Conservation (phyloP, 2,888 invertebrate genomes). For the Epinotia ramella region DNA sequence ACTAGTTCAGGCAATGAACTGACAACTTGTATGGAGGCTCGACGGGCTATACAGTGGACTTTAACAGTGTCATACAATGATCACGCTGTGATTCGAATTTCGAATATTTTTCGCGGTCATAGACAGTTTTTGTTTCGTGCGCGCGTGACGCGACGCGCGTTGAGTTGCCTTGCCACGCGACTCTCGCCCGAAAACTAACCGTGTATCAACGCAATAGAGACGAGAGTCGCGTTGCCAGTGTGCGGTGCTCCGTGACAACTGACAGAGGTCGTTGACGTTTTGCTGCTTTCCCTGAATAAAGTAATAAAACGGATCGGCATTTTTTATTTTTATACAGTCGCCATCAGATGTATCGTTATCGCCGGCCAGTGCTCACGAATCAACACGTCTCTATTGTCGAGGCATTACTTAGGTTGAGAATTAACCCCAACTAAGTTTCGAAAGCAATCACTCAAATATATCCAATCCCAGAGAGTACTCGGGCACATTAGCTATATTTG, state of each 20-base stretch:
- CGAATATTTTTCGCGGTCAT: conserved; percentile 41
- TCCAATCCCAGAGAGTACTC: too few species aligned
- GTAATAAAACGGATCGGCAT: neutral
- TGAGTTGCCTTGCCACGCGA: conserved; percentile 35
- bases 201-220: neutral
- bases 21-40: too few species aligned
- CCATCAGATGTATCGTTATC: too few species aligned
- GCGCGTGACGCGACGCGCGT: conserved; percentile 45
- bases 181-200: neutral
- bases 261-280: conserved; percentile 15
- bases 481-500: too few species aligned
- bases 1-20: too few species aligned
- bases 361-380: too few species aligned
- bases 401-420: neutral
- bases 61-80: conserved; percentile 60
- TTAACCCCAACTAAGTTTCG: too few species aligned
- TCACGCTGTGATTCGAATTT: conserved; percentile 49
- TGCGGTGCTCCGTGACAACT: conserved; percentile 34
- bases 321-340: too few species aligned
- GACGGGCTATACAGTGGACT: conserved; percentile 79
- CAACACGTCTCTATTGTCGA: too few species aligned
- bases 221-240: neutral
- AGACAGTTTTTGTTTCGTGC: conserved; percentile 45
- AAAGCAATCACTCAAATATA: too few species aligned
- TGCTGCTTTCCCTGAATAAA: conserved; percentile 7